Base-by-base conservation (phyloP, 2,113 vertebrate genomes). In the Cyprinodon tularosa region DNA sequence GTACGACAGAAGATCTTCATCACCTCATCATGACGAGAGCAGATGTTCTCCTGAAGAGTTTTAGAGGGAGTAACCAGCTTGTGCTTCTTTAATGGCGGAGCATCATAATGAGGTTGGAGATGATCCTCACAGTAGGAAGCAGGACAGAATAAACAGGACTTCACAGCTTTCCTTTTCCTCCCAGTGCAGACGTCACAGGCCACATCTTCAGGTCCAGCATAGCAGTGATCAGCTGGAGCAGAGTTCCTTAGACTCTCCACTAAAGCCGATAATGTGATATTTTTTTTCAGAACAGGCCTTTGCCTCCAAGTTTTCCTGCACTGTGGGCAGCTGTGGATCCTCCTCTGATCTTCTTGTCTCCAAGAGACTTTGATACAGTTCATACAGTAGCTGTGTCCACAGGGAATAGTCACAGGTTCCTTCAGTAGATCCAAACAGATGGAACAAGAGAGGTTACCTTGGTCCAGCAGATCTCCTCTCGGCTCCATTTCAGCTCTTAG, bases 41-140 rank as follows among this genome's bases (percentile, higher is more conserved):
- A 72, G 71, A 72, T 40, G 20, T 48, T 12, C 15, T 63, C 22
- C 45, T 63, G 71, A 11, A 50, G 48, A 3, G 17, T 6, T 12
- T 50, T 50, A 0, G 48, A 50, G 0, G 48, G 48, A 7, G 48
- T 17, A 4, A 47, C 60, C 4, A 62, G 22, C 29, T 48, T 50
- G 45, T 64, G 61, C 39, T 72, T 72, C 5, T 44, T 20, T 14
- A 42, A 37, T 12, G 63, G 38, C 5, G 1, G 29, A 50, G 36
- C 37, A 15, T 10, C 9, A 20, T 50, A 64, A 12, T 72, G 71
- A 64, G 5, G 14, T 14, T 50, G 71, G 17, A 72, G 11, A 17
- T 72, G 71, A 22, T 22, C 12, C 17, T 64, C 7, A 40, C 71
- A 22, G 12, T 64, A 63, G 1, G 71, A 64, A 39, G 71, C 48